Evolutionary conservation across 2,797 vertebrate genomes (phyloP), one percentile per base, ranked within the genome.

Genomic region (Anableps anableps): DNA sequence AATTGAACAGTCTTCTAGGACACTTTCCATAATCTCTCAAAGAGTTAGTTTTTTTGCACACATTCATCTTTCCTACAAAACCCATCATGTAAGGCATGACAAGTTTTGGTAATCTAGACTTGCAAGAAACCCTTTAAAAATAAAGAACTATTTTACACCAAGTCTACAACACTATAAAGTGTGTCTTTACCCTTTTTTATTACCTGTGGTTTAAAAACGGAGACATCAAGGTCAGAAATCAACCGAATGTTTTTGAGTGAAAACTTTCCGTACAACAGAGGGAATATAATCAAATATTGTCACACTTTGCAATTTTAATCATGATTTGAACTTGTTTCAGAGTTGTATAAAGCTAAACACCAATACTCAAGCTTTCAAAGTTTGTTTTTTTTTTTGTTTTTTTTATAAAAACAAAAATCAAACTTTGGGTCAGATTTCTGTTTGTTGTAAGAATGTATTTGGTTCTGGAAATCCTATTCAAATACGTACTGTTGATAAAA

Each of bases 31-130:
- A 51, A 81, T 74, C 43, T 79, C 78, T 86, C 75, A 82, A 90
- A 83, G 78, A 34, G 77, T 79, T 84, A 85, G 68, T 53, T 58
- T 58, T 0, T 79, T 83, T 84, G 88, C 87, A 86, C 85, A 90
- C 86, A 92, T 83, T 91, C 86, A 80, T 83, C 81, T 80, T 83
- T 78, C n/a, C 79, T 50, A 80, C 86, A 88, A 91, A 88, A 83
- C 70, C 66, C 38, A 77, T 64, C 76, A 85, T 55, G 60, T 72
- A 62, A 70, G n/a, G 51, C 78, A 88, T 79, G 82, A 85, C n/a
- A 72, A 76, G 31, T 62, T 76, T 87, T 87, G 84, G 77, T 81
- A 80, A 85, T 80, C 83, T 85, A 70, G 80, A 81, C 75, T 87
- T 85, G 80, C 82, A 92, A 83, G 77, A 70, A 85, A 81, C 78